phyloP scores from a whole-genome alignment of 2,888 invertebrate species.

The Magallana nippona region DNA sequence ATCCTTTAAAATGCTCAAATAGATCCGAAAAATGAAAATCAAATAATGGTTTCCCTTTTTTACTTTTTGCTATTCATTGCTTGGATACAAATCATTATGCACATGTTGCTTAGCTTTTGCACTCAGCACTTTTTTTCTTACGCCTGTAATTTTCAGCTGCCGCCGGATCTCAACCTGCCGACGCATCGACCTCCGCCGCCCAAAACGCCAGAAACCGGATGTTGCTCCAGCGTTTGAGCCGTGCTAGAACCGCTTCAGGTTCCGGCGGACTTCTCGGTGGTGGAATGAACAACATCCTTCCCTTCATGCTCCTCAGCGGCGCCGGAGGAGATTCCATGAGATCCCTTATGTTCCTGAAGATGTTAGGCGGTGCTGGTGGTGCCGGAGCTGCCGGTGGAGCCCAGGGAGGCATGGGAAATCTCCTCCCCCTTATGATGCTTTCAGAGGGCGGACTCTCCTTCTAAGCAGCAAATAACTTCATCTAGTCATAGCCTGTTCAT shows the following conservation, averaged over 20 bases:
- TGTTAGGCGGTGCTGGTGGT: not conserved
- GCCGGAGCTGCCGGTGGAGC: not conserved
- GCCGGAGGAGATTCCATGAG: conserved; percentile 18
- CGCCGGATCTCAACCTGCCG: not conserved
- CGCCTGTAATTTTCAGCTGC: conserved; percentile 31
- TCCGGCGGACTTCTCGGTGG: not conserved
- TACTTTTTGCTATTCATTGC: not conserved
- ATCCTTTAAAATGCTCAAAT: too few species aligned
- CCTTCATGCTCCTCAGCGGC: conserved; percentile 14
- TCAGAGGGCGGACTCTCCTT: conserved; percentile 11
- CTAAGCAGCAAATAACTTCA: not conserved
- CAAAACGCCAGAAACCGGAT: conserved; percentile 20
- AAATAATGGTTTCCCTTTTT: not conserved
- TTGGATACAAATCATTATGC: not conserved
- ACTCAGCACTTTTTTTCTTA: conserved; percentile 18
- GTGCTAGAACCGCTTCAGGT: not conserved
- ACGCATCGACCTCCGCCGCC: not conserved
- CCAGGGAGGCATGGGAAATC: not conserved
- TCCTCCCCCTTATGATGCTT: conserved; percentile 3
- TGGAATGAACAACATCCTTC: not conserved
- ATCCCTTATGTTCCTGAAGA: not conserved
- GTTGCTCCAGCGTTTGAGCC: conserved; percentile 3
- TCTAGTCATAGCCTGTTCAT: not conserved
- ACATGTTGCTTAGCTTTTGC: conserved; percentile 24
- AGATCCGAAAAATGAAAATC: not conserved